Conservation (phyloP, 2,113 vertebrate species). For the Scomber scombrus region DNA sequence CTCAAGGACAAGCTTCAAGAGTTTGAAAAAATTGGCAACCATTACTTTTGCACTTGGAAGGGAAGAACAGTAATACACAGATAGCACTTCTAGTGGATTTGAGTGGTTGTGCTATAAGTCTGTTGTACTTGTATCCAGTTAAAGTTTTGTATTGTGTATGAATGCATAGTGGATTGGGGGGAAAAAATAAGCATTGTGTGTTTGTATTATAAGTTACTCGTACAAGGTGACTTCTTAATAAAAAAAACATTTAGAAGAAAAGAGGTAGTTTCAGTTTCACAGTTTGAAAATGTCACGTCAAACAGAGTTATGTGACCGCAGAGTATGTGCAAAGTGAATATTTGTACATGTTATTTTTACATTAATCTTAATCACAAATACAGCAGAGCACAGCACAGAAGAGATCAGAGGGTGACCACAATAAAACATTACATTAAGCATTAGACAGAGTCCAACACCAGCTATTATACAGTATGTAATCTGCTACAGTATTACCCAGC, state of each 20-base stretch:
- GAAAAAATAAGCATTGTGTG: no score
- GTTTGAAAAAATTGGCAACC: no score
- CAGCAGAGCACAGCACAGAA: neutral
- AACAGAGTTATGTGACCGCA: neutral
- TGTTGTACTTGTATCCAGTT: no score
- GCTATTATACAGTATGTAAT: neutral
- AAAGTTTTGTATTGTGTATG: no score
- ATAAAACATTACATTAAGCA: neutral
- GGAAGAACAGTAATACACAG: no score
- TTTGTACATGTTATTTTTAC: conserved; percentile 3
- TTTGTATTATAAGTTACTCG: no score
- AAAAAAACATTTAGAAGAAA: neutral
- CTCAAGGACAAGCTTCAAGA: no score
- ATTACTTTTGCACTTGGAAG: no score
- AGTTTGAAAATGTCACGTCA: neutral
- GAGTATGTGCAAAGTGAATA: neutral
- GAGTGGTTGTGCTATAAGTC: no score
- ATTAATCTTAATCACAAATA: neutral
- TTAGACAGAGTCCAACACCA: neutral
- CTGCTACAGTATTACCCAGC: neutral
- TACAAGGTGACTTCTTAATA: no score
- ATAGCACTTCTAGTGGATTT: no score
- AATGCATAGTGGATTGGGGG: no score
- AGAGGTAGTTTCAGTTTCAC: neutral
- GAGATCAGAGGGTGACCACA: neutral